phyloP scores from a whole-genome alignment of 2,113 vertebrate species.

The Brachionichthys hirsutus region DNA sequence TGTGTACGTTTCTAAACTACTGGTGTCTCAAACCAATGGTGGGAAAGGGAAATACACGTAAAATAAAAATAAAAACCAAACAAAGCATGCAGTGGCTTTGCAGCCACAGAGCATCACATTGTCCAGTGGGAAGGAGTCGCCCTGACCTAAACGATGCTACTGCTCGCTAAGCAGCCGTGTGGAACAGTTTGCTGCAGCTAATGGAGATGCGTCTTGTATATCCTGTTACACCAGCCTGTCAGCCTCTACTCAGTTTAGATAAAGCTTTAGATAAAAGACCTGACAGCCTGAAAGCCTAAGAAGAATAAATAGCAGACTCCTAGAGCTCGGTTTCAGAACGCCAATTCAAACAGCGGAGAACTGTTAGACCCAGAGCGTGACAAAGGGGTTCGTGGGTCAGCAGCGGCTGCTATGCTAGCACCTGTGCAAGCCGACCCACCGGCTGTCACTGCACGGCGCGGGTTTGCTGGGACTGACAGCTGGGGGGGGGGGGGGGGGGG shows the following conservation, averaged over 20 bases:
- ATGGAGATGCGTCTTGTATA: constrained; percentile 57
- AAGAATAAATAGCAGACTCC: not conserved
- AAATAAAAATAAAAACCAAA: no score
- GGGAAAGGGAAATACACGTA: no score
- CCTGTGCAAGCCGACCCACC: constrained; percentile 11
- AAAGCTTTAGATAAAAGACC: constrained; percentile 8
- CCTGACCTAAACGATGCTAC: constrained; percentile 11
- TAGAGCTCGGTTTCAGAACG: not conserved
- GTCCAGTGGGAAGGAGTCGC: not conserved
- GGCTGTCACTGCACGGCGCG: constrained; percentile 61
- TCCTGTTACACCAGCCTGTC: constrained; percentile 72
- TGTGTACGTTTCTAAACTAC: no score
- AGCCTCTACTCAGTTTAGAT: constrained; percentile 14
- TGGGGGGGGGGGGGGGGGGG: constrained; percentile 17
- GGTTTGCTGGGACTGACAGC: constrained; percentile 66
- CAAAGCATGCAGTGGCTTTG: no score
- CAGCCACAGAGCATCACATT: no score
- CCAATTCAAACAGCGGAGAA: not conserved
- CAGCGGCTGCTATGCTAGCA: constrained; percentile 49
- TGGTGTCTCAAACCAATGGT: no score
- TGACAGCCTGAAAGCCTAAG: not conserved
- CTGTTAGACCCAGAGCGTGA: constrained; percentile 33
- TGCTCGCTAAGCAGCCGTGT: constrained; percentile 19
- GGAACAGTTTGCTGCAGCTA: constrained; percentile 24
- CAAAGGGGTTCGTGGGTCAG: constrained; percentile 55